These are phyloP conservation scores for Accipiter virgatus DNA, from an alignment of 2,113 vertebrate genomes.

Conservation along the genomic window DNA sequence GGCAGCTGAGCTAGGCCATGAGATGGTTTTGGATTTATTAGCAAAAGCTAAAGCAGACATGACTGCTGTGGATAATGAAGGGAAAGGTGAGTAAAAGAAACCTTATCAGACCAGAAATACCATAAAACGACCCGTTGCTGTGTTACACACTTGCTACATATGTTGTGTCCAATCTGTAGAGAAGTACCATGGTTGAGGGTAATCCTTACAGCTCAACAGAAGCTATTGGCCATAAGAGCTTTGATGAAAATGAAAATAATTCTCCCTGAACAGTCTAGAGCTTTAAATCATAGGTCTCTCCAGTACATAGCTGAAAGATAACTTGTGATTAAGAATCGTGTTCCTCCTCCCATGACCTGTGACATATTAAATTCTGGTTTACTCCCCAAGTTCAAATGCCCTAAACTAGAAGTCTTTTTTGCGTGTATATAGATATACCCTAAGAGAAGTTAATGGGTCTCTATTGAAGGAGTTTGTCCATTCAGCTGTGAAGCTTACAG, in stretches of 20 bases:
- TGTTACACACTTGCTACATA: rapidly evolving
- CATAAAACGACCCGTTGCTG: background rate
- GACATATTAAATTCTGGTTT: background rate
- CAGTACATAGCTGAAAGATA: background rate
- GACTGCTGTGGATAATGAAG: constrained; percentile 81
- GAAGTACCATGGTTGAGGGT: background rate
- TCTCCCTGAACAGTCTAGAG: background rate
- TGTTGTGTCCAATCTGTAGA: background rate
- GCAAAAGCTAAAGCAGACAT: constrained; percentile 80
- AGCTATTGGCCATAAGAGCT: background rate
- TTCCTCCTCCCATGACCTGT: background rate
- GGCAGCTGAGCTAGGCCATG: constrained; percentile 85
- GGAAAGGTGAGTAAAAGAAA: constrained; percentile 80
- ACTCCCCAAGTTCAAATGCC: background rate
- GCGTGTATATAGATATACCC: no score
- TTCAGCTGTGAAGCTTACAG: background rate
- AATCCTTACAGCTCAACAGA: background rate
- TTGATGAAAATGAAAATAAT: background rate
- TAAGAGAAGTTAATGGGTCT: background rate
- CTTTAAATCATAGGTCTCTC: background rate
- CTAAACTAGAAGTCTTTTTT: background rate
- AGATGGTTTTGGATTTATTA: constrained; percentile 77
- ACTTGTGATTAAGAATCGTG: background rate
- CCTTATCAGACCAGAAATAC: background rate
- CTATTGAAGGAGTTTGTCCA: background rate